Percentiles rank a stretch among this genome's conserved stretches.
These are phyloP conservation scores for Phymatocera aterrima DNA, from an alignment of 2,888 invertebrate species.

Conservation along the genomic window DNA sequence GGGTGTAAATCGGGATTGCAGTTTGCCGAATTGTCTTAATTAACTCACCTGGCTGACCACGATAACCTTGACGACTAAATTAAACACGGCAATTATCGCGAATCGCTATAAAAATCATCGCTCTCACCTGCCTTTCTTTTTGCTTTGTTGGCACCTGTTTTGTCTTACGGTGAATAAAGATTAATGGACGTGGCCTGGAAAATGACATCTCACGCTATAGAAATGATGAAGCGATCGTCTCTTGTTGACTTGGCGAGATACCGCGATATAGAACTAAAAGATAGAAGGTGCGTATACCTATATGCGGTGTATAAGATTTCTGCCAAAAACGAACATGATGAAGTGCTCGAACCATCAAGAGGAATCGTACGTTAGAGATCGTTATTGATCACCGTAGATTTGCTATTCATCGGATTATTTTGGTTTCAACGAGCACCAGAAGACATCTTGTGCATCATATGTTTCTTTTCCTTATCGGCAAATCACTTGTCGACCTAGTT, in stretches of 20 bases:
- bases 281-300: background rate
- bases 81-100: background rate
- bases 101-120: background rate
- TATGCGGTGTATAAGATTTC: too few relatives aligned
- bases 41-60: too few relatives aligned
- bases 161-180: slow-evolving; percentile 29
- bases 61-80: background rate
- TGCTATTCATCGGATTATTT: background rate
- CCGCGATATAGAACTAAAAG: background rate
- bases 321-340: background rate
- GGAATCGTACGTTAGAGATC: background rate
- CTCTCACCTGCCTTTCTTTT: background rate
- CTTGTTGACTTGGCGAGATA: slow-evolving; percentile 9
- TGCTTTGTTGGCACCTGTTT: slow-evolving; percentile 10
- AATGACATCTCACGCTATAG: slow-evolving; percentile 16
- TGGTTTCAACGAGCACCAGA: background rate
- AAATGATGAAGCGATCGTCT: slow-evolving; percentile 22
- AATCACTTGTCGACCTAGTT: slow-evolving; percentile 30
- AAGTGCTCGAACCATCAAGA: background rate
- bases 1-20: too few relatives aligned
- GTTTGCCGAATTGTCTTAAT: too few relatives aligned
- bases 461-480: background rate
- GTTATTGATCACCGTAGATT: background rate
- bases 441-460: background rate
- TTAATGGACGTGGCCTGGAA: background rate